Conservation (phyloP, 2,113 vertebrate species). For the Heliornis fulica region DNA sequence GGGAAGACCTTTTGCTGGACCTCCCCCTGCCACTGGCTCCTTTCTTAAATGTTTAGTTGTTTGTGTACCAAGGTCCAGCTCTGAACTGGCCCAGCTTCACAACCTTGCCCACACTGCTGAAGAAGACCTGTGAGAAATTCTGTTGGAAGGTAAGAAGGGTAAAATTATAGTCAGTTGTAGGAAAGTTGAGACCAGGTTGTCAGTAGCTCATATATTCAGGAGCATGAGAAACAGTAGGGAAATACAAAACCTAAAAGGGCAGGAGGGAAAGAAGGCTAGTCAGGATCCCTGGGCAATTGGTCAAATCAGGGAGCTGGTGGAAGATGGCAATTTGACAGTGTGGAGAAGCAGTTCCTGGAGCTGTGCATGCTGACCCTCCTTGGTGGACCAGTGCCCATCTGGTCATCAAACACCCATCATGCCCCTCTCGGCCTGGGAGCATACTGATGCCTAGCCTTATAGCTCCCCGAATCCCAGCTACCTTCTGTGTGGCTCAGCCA, state of each 20-base stretch:
- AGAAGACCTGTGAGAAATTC: neutral
- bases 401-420: neutral
- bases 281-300: neutral
- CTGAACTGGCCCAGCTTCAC: neutral
- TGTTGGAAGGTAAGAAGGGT: neutral
- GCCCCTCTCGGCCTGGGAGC: accelerated
- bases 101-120: neutral
- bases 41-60: neutral
- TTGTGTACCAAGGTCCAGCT: neutral
- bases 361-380: neutral
- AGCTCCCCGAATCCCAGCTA: neutral
- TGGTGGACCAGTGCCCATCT: accelerated
- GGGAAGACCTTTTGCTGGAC: neutral
- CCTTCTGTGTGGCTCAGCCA: neutral
- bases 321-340: neutral
- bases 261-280: neutral
- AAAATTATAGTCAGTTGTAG: neutral
- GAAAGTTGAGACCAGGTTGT: neutral
- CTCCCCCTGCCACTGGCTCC: no score
- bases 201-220: neutral
- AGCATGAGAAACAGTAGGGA: neutral
- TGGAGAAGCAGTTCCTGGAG: neutral
- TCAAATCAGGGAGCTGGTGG: neutral
- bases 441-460: neutral
- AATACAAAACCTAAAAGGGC: neutral